Base-by-base conservation (phyloP, 2,888 invertebrate species). In the Ophonus ardosiacus region DNA sequence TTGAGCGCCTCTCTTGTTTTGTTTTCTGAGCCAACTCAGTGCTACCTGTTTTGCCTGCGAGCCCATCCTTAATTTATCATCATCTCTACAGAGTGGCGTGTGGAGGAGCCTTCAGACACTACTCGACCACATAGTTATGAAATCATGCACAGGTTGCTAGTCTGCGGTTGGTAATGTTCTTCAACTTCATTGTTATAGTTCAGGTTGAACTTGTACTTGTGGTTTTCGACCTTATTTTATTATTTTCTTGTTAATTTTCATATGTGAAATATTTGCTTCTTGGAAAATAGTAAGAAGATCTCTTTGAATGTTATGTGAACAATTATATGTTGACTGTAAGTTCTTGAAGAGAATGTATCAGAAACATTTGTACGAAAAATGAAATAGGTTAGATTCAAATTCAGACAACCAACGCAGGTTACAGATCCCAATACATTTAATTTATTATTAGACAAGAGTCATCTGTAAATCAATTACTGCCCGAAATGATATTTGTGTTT, bases 1-100 rank as follows among this genome's bases (percentile, higher is more conserved):
- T 51, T 51, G 43, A 51, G 43, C 43, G 43, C 43, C 43, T 51
- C 10, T 71, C 71, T 82, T 82, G 65, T 82, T 82, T 65, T 82
- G 65, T 56, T 82, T 82, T 43, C 81, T 31, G 18, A 18, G 43
- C 61, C 21, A 21, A 68, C 31, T 38, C 15, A 68, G 81, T 81
- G 82, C 82, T 82, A 82, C 82, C 82, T 71, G 82, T 82, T 82
- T 65, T 57, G 71, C 82, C 56, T 63, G 57, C 56, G 71, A 68
- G 56, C 68, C 82, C 68, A 71, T 82, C 63, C 80, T 59, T 43
- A 63, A 80, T 80, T 74, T 51, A 74, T 74, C 71, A 74, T 74
- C 18, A 40, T 40, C 63, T 59, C 59, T 13, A 51, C 43, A 51
- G 43, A 59, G 59, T 59, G 59, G 59, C 2, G 43, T n/a, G 59